Percentiles rank a stretch among this genome's conserved stretches.
These are phyloP conservation scores for Heliothis peltigera DNA, from an alignment of 2,888 invertebrate species.

Conservation along the genomic window DNA sequence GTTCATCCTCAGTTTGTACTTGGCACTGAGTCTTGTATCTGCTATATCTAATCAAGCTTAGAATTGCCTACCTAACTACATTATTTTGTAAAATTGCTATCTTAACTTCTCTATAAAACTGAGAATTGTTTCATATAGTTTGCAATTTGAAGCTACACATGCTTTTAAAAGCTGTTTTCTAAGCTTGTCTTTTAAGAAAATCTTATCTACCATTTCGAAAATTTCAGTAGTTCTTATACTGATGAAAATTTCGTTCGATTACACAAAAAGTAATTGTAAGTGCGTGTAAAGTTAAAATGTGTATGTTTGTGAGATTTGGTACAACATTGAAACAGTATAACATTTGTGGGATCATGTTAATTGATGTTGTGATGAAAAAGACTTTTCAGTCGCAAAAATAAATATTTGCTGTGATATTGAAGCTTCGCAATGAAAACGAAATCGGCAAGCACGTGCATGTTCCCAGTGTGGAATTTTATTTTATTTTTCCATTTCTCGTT, in stretches of 20 bases:
- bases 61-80: conserved; percentile 62
- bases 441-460: conserved; percentile 78
- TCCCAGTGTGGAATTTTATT: conserved; percentile 64
- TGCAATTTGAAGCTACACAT: conserved; percentile 72
- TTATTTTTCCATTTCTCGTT: conserved; percentile 55
- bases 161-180: conserved; percentile 75
- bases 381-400: conserved; percentile 63
- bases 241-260: conserved; percentile 39
- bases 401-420: conserved; percentile 70
- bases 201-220: conserved; percentile 43
- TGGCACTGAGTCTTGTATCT: conserved; percentile 61
- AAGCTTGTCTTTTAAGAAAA: conserved; percentile 67
- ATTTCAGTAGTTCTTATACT: conserved; percentile 36
- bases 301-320: conserved; percentile 60
- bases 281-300: conserved; percentile 68
- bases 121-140: conserved; percentile 45
- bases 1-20: conserved; percentile 60
- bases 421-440: conserved; percentile 72
- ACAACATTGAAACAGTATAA: conserved; percentile 63
- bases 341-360: conserved; percentile 57
- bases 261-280: conserved; percentile 57
- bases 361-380: conserved; percentile 62
- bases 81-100: conserved; percentile 52
- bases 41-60: conserved; percentile 64
- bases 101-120: conserved; percentile 43